Conservation (phyloP, 2,113 vertebrate genomes). For the Apteryx owenii region DNA sequence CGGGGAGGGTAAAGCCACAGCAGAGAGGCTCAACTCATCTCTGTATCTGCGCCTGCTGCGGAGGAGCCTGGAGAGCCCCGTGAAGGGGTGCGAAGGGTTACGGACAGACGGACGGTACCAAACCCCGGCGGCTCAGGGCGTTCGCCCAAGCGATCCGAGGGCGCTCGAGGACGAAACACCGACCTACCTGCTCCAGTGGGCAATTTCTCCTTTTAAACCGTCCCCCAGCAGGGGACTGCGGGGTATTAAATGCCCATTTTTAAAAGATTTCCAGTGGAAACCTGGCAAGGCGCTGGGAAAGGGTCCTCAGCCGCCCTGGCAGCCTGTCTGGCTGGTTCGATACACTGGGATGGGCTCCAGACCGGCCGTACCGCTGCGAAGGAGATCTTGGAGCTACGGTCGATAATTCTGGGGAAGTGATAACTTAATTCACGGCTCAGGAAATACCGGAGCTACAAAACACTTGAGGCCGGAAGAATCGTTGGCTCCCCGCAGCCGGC, state of each 20-base stretch:
- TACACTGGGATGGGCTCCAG: too few species aligned
- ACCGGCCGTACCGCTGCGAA: too few species aligned
- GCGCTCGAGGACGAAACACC: neutral
- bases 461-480: too few species aligned
- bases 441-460: too few species aligned
- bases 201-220: neutral
- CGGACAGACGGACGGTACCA: too few species aligned
- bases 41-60: rapidly evolving
- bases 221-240: rapidly evolving
- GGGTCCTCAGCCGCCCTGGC: neutral
- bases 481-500: too few species aligned
- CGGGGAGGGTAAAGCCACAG: neutral
- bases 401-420: too few species aligned
- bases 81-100: too few species aligned
- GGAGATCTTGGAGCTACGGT: too few species aligned
- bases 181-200: neutral
- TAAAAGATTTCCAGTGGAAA: neutral
- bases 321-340: too few species aligned
- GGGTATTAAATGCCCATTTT: neutral
- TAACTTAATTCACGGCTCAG: too few species aligned
- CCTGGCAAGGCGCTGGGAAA: neutral
- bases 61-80: neutral
- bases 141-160: neutral
- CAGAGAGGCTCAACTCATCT: neutral
- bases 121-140: neutral